A percentile compares a stretch with the other conserved stretches of the same genome.
Conservation (phyloP, 1,140 invertebrate genomes). For the Mycetomoellerius zeteki region DNA sequence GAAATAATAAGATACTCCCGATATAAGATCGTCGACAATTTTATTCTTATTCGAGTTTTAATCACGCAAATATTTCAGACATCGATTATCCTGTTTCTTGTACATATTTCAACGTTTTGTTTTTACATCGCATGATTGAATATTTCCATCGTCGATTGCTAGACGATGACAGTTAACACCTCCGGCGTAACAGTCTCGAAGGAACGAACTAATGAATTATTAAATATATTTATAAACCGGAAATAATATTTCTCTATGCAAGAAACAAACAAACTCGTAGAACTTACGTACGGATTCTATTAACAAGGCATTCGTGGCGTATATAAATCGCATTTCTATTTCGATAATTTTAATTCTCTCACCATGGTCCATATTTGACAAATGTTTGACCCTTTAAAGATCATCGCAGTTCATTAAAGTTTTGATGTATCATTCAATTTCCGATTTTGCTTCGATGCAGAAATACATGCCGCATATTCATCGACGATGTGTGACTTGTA, state of each 20-base stretch:
- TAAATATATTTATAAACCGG: no score
- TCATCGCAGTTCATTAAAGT: slow-evolving; percentile 49
- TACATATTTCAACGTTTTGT: no score
- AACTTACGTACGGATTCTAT: slow-evolving; percentile 18
- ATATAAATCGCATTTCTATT: slow-evolving; percentile 64
- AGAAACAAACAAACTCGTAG: background rate
- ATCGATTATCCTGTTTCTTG: no score
- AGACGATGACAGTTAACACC: no score
- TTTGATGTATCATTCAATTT: background rate
- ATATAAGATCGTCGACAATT: background rate
- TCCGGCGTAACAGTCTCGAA: no score
- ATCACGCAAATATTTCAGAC: no score
- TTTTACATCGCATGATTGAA: no score
- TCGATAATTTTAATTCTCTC: slow-evolving; percentile 67
- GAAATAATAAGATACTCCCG: background rate
- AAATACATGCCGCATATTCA: background rate
- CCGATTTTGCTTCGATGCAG: background rate
- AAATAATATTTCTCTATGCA: no score
- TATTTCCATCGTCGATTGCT: no score
- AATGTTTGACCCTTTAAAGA: slow-evolving; percentile 50
- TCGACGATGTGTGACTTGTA: background rate
- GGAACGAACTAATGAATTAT: no score
- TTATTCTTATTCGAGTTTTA: background rate
- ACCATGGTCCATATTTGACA: slow-evolving; percentile 46
- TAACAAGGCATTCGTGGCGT: slow-evolving; percentile 76